Evolutionary conservation across 2,113 vertebrate genomes (phyloP).

Genomic region (Monopterus albus): DNA sequence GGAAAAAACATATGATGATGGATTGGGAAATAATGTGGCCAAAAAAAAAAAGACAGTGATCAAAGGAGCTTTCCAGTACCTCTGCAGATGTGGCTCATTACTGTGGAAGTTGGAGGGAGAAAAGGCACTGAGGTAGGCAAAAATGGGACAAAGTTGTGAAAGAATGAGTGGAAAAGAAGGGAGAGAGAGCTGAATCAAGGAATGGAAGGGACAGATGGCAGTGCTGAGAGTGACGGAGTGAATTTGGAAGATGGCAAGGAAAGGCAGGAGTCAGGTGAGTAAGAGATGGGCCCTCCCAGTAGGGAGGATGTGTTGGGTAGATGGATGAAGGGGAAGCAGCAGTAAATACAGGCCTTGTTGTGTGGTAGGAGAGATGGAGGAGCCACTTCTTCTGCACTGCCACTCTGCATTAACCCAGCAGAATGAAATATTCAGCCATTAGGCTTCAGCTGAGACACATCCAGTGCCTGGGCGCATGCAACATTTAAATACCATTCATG

Average conservation of each 20-base stretch:
- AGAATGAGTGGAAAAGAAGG: not conserved
- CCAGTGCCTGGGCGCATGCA: constrained; percentile 70
- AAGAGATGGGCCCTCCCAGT: constrained; percentile 27
- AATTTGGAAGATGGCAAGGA: not conserved
- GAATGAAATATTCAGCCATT: constrained; percentile 76
- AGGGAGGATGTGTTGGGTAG: constrained; percentile 39
- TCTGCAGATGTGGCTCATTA: constrained; percentile 57
- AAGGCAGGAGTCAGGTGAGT: constrained; percentile 46
- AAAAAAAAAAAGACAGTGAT: constrained; percentile 16
- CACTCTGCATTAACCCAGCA: constrained; percentile 68
- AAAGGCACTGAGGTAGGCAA: constrained; percentile 28
- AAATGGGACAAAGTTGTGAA: constrained; percentile 21
- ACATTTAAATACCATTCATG: constrained; percentile 74
- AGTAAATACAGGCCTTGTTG: constrained; percentile 66
- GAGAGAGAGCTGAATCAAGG: not conserved
- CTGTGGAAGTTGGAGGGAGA: constrained; percentile 12
- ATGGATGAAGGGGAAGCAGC: constrained; percentile 41
- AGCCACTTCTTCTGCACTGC: constrained; percentile 49
- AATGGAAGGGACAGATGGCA: constrained; percentile 28
- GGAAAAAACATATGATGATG: constrained; percentile 30
- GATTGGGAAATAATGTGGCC: constrained; percentile 39
- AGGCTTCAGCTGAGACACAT: constrained; percentile 68
- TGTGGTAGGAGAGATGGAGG: constrained; percentile 47
- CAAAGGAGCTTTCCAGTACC: constrained; percentile 24
- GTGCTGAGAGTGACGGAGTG: constrained; percentile 3